A percentile compares a stretch with the other conserved stretches of the same genome.
Evolutionary conservation across 2,113 vertebrate genomes (phyloP).

Genomic region (Coreoperca whiteheadi): DNA sequence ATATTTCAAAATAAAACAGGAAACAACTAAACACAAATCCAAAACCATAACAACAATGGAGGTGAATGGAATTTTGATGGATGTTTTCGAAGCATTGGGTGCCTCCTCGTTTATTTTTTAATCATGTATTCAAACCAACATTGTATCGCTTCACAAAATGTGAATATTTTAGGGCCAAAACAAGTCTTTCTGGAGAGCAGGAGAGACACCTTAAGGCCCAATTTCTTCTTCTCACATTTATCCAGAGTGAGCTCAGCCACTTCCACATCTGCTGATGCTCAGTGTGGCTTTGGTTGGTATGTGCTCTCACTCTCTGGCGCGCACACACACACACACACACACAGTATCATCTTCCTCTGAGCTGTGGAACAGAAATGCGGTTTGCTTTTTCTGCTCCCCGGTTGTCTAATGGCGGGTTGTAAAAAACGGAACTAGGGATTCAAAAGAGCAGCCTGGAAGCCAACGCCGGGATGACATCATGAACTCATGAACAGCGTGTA

Average conservation of each 20-base stretch:
- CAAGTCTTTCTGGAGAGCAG: not conserved
- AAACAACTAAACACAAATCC: too few relatives aligned
- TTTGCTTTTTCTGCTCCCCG: slow-evolving; percentile 39
- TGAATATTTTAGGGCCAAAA: not conserved
- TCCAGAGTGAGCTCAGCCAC: slow-evolving; percentile 32
- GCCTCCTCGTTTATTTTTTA: not conserved
- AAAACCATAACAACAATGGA: too few relatives aligned
- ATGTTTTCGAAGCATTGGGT: not conserved
- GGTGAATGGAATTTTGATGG: not conserved
- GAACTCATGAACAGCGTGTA: slow-evolving; percentile 33
- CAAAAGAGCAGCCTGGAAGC: slow-evolving; percentile 44
- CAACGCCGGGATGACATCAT: slow-evolving; percentile 60
- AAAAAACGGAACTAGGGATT: slow-evolving; percentile 47
- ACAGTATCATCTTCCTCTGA: slow-evolving; percentile 46
- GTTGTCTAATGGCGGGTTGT: slow-evolving; percentile 63
- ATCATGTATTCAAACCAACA: not conserved
- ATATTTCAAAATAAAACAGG: too few relatives aligned
- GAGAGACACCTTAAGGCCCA: not conserved
- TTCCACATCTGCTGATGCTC: slow-evolving; percentile 18
- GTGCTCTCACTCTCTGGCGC: not conserved
- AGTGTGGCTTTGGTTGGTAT: not conserved
- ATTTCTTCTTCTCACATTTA: not conserved
- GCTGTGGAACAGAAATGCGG: slow-evolving; percentile 32
- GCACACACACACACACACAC: slow-evolving; percentile 23
- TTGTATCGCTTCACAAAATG: not conserved